A percentile compares a stretch with the other conserved stretches of the same genome.
Conservation (phyloP, 2,797 vertebrate genomes). For the Corythornis leucogaster region DNA sequence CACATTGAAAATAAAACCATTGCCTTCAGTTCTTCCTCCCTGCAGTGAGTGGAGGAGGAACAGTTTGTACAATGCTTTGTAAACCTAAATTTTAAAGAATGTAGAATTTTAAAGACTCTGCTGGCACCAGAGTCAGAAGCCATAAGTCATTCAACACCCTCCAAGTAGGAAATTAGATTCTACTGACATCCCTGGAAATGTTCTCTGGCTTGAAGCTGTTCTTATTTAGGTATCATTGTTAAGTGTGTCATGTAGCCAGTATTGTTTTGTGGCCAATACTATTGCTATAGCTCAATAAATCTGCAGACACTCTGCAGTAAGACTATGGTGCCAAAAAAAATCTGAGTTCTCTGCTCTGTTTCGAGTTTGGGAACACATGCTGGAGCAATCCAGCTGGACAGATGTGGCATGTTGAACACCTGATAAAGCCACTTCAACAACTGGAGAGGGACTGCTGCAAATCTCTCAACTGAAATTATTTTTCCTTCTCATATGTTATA, state of each 20-base stretch:
- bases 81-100: not conserved
- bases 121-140: not conserved
- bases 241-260: conserved; percentile 36
- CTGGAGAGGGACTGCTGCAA: not conserved
- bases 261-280: conserved; percentile 55
- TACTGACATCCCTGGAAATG: conserved; percentile 7
- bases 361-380: not conserved
- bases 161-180: conserved; percentile 21
- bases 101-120: not conserved
- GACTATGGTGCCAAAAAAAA: conserved; percentile 15
- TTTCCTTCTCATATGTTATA: not conserved
- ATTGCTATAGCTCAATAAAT: conserved; percentile 59
- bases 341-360: not conserved
- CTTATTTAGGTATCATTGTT: not conserved
- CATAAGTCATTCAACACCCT: conserved; percentile 28
- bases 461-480: not conserved
- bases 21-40: not conserved
- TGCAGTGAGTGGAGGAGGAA: not conserved
- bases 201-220: conserved; percentile 44
- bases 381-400: not conserved
- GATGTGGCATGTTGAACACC: not conserved
- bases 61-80: not conserved
- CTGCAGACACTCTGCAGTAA: conserved; percentile 37
- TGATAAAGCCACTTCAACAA: not conserved
- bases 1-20: not conserved